These are phyloP conservation scores for Zygaena filipendulae DNA, from an alignment of 2,888 invertebrate genomes.

Conservation along the genomic window DNA sequence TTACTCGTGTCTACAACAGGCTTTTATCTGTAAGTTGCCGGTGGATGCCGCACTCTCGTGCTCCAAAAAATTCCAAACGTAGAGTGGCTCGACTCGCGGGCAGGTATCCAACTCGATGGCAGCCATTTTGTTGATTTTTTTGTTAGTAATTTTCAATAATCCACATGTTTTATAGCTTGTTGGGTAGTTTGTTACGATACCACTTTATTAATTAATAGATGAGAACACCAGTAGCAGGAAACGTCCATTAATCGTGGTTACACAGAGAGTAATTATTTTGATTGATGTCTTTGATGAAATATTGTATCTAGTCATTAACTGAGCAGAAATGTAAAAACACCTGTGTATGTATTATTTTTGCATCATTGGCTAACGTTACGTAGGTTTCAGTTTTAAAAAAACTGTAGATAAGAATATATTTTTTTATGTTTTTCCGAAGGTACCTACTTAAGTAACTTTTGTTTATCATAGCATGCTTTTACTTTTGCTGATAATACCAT, in stretches of 20 bases:
- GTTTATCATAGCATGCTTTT: no score
- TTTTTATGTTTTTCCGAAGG: no score
- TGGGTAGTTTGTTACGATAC: conserved; percentile 46
- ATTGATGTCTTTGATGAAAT: not conserved
- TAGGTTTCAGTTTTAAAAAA: no score
- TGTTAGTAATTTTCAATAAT: conserved; percentile 57
- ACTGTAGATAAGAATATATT: no score
- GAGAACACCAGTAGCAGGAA: conserved; percentile 44
- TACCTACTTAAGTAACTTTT: no score
- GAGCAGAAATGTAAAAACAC: no score
- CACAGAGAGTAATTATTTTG: not conserved
- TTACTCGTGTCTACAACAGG: conserved; percentile 59
- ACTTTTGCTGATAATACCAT: no score
- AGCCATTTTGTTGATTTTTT: conserved; percentile 41
- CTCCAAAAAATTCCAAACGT: conserved; percentile 27
- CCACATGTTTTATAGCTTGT: conserved; percentile 60
- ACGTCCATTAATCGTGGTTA: conserved; percentile 22
- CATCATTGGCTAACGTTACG: no score
- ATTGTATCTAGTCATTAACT: not conserved
- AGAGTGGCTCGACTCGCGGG: conserved; percentile 35
- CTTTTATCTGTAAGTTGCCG: conserved; percentile 46
- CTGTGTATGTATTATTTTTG: no score
- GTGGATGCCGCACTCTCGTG: conserved; percentile 24
- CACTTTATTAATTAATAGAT: conserved; percentile 44
- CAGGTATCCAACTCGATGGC: no score